phyloP scores from a whole-genome alignment of 2,888 invertebrate genomes.

The Ctenicera cuprea region DNA sequence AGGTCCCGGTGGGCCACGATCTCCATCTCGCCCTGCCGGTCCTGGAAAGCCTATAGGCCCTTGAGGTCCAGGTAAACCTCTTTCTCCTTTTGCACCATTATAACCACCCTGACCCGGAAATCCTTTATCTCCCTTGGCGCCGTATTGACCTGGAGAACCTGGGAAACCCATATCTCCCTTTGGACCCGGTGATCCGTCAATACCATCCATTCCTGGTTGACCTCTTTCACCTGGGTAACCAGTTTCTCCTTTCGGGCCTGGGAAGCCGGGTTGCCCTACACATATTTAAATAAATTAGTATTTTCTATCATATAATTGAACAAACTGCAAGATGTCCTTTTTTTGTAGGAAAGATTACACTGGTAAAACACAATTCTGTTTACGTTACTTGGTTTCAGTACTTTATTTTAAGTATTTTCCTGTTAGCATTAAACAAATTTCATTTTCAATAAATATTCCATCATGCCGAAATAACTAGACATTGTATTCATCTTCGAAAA shows the following conservation, averaged over 20 bases:
- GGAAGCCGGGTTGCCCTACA: constrained; percentile 72
- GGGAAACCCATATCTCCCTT: constrained; percentile 78
- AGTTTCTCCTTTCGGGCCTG: constrained; percentile 77
- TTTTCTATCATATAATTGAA: neutral
- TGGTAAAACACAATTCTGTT: too few relatives aligned
- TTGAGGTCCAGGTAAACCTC: constrained; percentile 74
- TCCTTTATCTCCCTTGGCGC: constrained; percentile 83
- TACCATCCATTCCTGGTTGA: constrained; percentile 77
- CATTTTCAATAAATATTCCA: too few relatives aligned
- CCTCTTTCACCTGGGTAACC: constrained; percentile 78
- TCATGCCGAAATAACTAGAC: too few relatives aligned
- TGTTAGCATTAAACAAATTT: too few relatives aligned
- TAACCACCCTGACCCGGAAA: constrained; percentile 75
- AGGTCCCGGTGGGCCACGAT: constrained; percentile 83
- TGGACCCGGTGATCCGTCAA: constrained; percentile 78
- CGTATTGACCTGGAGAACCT: constrained; percentile 80
- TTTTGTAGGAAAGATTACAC: too few relatives aligned
- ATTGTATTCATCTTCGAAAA: too few relatives aligned
- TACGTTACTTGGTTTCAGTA: too few relatives aligned
- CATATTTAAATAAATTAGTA: neutral
- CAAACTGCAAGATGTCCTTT: too few relatives aligned
- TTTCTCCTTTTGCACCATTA: constrained; percentile 76
- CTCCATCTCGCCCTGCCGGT: constrained; percentile 76
- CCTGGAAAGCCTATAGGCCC: constrained; percentile 80
- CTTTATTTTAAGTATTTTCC: too few relatives aligned